Base-by-base conservation (phyloP, 35 echinoderm and acorn worm genomes). In the Acanthaster planci region DNA sequence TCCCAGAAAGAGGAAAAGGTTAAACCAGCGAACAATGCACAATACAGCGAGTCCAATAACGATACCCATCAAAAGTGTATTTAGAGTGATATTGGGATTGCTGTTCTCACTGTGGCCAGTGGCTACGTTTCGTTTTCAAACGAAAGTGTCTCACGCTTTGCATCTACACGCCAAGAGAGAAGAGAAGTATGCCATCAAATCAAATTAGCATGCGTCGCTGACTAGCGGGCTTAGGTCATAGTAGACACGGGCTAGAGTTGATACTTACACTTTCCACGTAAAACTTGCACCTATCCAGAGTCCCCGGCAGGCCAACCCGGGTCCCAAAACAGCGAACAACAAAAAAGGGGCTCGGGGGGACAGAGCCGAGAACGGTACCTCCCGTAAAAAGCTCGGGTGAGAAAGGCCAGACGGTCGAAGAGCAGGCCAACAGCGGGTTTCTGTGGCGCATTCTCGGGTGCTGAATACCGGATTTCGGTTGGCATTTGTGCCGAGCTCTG, bases 91-190 rank as follows among this genome's bases (percentile, higher is more conserved):
- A 47, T 47, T 47, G 4, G 42, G 4, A 47, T 47, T 12, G 42
- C 42, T 47, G 42, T 47, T 47, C 42, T 47, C 42, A 4, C 42
- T 12, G 42, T 47, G 42, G 4, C 42, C 12, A 47, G 42, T 6
- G 42, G 42, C 42, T 47, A 47, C 42, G 42, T 12, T 12, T 47
- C 12, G 4, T 72, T 72, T 72, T 72, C 29, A 10, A 72, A 72
- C 64, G 64, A 72, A 31, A 72, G 64, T 72, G 64, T 72, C 14
- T 30, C 64, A 72, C 22, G 64, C 64, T 72, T 14, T 19, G 34
- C 23, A 10, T 34, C 30, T 35, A 72, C 6, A 72, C 23, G 42
- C 12, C 12, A 12, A 47, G 12, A 6, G 42, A 47, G 12, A 6
- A 47, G 42, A 47, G 12, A 72, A 72, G 14, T 26, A 72, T 72